Evolutionary conservation across 2,797 vertebrate genomes (phyloP).

Genomic region (Ctenopoma kingsleyae): DNA sequence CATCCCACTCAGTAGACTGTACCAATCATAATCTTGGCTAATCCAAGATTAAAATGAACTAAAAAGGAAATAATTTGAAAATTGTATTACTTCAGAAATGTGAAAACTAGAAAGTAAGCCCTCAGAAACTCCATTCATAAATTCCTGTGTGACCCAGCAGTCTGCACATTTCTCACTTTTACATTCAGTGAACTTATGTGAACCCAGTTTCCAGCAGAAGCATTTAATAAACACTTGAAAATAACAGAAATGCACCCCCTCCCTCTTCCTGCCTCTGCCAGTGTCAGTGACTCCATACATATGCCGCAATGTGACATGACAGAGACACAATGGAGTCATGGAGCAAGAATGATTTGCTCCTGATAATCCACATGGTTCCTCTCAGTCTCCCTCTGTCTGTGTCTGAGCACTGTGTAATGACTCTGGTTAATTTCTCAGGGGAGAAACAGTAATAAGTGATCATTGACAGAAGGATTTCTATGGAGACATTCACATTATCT

Average conservation of each 20-base stretch:
- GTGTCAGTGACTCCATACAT: slow-evolving; percentile 7
- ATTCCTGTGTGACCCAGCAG: neutral
- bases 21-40: neutral
- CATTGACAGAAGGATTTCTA: slow-evolving; percentile 73
- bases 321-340: slow-evolving; percentile 55
- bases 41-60: neutral
- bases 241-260: too few species aligned
- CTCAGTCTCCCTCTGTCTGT: slow-evolving; percentile 25
- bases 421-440: slow-evolving; percentile 75
- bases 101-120: neutral
- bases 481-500: slow-evolving; percentile 60
- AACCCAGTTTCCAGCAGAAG: slow-evolving; percentile 10
- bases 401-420: slow-evolving; percentile 63
- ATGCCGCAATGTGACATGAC: slow-evolving; percentile 40
- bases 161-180: neutral
- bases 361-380: slow-evolving; percentile 58
- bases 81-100: neutral
- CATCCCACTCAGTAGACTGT: neutral
- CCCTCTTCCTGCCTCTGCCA: too few species aligned
- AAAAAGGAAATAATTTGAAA: neutral
- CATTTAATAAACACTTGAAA: neutral
- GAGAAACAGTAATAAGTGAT: slow-evolving; percentile 72
- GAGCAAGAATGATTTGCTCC: slow-evolving; percentile 57
- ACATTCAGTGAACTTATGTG: slow-evolving; percentile 8
- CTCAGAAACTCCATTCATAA: neutral